Base-by-base conservation (phyloP, 2,797 vertebrate genomes). In the Aldrovandia affinis region DNA sequence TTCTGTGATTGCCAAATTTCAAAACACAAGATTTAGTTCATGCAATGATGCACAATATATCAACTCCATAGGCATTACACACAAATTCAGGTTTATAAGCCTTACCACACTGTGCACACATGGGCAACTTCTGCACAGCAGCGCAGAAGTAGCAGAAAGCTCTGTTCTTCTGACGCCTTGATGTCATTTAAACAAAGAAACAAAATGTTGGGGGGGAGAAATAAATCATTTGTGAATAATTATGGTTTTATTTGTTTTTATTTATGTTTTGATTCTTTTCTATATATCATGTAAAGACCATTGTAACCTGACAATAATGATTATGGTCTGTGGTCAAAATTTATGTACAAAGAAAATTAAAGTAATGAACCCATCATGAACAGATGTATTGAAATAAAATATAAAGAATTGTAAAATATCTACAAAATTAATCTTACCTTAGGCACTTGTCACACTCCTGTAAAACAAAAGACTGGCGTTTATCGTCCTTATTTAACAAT, bases 361-460 rank as follows among this genome's bases (percentile, higher is more conserved):
- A n/a, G n/a, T n/a, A n/a, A n/a, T n/a, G n/a, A n/a, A n/a, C n/a
- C n/a, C n/a, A 57, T 57, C 15, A 57, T 57, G 18, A 12, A 50
- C 47, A 50, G 12, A 50, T 12, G 47, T 50, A 50, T 52, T 52
- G 15, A 15, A 57, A 0, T 14, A 57, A 15, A 2, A 10, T 25
- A n/a, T n/a, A n/a, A n/a, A n/a, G n/a, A 7, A 68, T 6, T 42
- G 25, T 47, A 36, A 28, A 75, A 50, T 39, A 75, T 77, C 54
- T 14, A 42, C 73, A 50, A 61, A 83, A 88, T 78, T 83, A 83
- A 78, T 81, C 92, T 95, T 93, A 99, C 98, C 97, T 97, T 92
- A 98, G 97, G 89, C 98, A 99, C 89, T 98, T 99, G 88, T 99
- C 98, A 92, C 98, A 99, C 80, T 99, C 98, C 98, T 99, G 87